Evolutionary conservation across 2,797 vertebrate species (phyloP).

Genomic region (Chelon labrosus): DNA sequence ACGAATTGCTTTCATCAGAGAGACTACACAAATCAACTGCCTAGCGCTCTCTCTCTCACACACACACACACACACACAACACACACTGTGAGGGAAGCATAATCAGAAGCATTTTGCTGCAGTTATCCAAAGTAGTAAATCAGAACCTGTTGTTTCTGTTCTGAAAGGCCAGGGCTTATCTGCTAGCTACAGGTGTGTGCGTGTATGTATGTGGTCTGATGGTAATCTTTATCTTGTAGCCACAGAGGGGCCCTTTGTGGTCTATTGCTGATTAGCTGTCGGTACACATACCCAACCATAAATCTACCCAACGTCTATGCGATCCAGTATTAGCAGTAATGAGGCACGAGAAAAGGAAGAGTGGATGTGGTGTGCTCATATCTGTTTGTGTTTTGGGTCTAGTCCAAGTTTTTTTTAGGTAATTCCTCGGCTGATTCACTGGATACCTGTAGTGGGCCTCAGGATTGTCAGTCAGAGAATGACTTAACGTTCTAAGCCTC

Average conservation of each 20-base stretch:
- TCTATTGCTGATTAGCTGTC: slow-evolving; percentile 73
- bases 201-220: slow-evolving; percentile 55
- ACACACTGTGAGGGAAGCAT: slow-evolving; percentile 41
- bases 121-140: slow-evolving; percentile 84
- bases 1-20: slow-evolving; percentile 76
- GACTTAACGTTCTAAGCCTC: slow-evolving; percentile 5
- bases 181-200: slow-evolving; percentile 74
- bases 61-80: slow-evolving; percentile 27
- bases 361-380: slow-evolving; percentile 15
- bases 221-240: slow-evolving; percentile 76
- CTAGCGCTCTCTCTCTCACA: slow-evolving; percentile 22
- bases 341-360: slow-evolving; percentile 63
- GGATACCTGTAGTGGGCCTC: slow-evolving; percentile 52
- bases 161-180: slow-evolving; percentile 77
- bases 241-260: slow-evolving; percentile 70
- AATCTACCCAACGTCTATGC: slow-evolving; percentile 65
- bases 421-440: slow-evolving; percentile 63
- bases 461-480: background rate
- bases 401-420: slow-evolving; percentile 49
- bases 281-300: slow-evolving; percentile 64
- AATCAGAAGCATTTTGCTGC: slow-evolving; percentile 77
- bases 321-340: slow-evolving; percentile 73
- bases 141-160: slow-evolving; percentile 80
- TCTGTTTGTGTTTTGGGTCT: slow-evolving; percentile 41
- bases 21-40: slow-evolving; percentile 77